These are phyloP conservation scores for Dipodomys stephensi DNA, from an alignment of 2,113 vertebrate genomes.

Conservation along the genomic window DNA sequence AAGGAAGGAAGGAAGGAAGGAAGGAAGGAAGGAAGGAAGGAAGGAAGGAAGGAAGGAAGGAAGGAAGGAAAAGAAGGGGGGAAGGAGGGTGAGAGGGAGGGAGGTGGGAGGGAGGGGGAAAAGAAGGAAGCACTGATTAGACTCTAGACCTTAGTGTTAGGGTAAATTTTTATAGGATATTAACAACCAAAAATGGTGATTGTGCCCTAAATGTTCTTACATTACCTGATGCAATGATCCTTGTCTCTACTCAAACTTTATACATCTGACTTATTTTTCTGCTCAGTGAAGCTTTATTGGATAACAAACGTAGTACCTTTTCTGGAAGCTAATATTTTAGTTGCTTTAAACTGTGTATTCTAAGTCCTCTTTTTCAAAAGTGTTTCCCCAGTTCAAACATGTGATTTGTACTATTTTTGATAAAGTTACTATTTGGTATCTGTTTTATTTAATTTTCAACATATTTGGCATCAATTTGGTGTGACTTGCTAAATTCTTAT, in stretches of 20 bases:
- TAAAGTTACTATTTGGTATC: constrained; percentile 48
- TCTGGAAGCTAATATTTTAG: constrained; percentile 6
- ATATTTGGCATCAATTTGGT: constrained; percentile 58
- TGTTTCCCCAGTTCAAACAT: constrained; percentile 41
- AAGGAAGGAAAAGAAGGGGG: no score
- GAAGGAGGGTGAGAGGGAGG: no score
- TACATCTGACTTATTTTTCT: background rate
- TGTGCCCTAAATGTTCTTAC: no score
- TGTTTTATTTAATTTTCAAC: constrained; percentile 73
- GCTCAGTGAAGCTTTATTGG: background rate
- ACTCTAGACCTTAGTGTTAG: no score
- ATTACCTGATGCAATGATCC: background rate
- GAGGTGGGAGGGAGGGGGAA: no score
- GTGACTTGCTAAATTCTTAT: constrained; percentile 49
- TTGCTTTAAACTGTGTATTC: constrained; percentile 37
- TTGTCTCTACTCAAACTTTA: background rate
- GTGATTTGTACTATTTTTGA: constrained; percentile 15
- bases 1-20: no score
- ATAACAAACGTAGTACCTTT: background rate
- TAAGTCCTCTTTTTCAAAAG: constrained; percentile 27
- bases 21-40: no score
- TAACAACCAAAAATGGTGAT: background rate
- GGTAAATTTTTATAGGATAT: background rate
- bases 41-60: background rate
- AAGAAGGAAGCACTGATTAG: no score